Percentiles rank a stretch among this genome's conserved stretches.
Conservation (phyloP, 1,140 invertebrate genomes). For the Caenorhabditis latens region DNA sequence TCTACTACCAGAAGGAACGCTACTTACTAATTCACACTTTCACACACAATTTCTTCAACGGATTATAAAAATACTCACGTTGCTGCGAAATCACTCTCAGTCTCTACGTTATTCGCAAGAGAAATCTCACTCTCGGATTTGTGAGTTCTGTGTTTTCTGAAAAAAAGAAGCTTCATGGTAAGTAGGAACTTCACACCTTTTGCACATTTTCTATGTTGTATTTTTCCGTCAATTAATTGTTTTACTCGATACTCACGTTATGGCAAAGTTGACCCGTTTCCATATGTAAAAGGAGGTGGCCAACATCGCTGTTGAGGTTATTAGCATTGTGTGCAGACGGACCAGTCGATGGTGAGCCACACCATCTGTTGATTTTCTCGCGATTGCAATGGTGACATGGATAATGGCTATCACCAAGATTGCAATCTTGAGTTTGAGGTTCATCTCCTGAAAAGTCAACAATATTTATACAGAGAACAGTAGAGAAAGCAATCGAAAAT, state of each 20-base stretch:
- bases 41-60: background rate
- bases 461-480: too few species aligned
- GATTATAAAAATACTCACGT: conserved; percentile 5
- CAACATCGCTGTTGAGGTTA: conserved; percentile 41
- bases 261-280: conserved; percentile 36
- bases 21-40: background rate
- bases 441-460: conserved; percentile 20
- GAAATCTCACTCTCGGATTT: conserved; percentile 14
- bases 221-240: background rate
- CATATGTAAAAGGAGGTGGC: conserved; percentile 54
- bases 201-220: background rate
- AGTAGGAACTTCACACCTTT: background rate
- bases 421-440: conserved; percentile 16
- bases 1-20: background rate
- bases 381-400: background rate
- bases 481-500: background rate
- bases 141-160: conserved; percentile 25
- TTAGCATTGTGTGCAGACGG: conserved; percentile 47
- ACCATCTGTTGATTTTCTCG: conserved; percentile 33
- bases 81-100: conserved; percentile 34
- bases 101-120: conserved; percentile 21
- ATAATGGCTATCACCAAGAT: background rate
- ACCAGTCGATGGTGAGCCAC: conserved; percentile 58
- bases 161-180: background rate
- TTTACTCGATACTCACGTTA: conserved; percentile 15